A percentile compares a stretch with the other conserved stretches of the same genome.
Conservation (phyloP, 2,888 invertebrate genomes). For the Netelia inedita region DNA sequence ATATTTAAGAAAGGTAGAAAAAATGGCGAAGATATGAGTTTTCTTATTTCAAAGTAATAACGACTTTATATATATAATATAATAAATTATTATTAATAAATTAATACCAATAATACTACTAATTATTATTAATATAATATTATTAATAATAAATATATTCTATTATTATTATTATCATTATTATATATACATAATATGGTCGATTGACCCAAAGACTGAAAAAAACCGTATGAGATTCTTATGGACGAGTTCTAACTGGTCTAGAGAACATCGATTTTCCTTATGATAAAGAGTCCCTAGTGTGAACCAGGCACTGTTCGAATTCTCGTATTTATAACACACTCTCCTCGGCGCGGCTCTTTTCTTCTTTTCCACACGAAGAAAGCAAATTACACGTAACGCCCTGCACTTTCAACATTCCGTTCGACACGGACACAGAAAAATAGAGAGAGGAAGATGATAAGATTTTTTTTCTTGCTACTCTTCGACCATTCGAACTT, state of each 20-base stretch:
- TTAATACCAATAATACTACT: no score
- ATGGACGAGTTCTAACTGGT: constrained; percentile 46
- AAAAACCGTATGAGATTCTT: background rate
- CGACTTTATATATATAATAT: no score
- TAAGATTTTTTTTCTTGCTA: constrained; percentile 34
- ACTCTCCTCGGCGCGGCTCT: background rate
- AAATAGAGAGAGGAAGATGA: background rate
- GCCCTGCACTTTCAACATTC: constrained; percentile 9
- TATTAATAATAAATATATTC: no score
- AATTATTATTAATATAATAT: no score
- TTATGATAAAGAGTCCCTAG: constrained; percentile 51
- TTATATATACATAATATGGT: no score
- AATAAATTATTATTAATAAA: no score
- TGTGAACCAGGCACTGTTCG: constrained; percentile 7
- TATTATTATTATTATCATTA: no score
- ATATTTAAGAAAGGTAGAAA: no score
- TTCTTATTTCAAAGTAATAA: no score
- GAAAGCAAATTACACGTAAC: constrained; percentile 16
- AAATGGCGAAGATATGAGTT: no score
- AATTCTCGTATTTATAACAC: background rate
- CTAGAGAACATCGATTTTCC: constrained; percentile 56
- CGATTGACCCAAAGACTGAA: no score
- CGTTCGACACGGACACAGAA: background rate
- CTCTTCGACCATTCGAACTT: constrained; percentile 2
- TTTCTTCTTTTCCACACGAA: constrained; percentile 2